phyloP scores from a whole-genome alignment of 2,797 vertebrate species.

The Serranus cabrilla region DNA sequence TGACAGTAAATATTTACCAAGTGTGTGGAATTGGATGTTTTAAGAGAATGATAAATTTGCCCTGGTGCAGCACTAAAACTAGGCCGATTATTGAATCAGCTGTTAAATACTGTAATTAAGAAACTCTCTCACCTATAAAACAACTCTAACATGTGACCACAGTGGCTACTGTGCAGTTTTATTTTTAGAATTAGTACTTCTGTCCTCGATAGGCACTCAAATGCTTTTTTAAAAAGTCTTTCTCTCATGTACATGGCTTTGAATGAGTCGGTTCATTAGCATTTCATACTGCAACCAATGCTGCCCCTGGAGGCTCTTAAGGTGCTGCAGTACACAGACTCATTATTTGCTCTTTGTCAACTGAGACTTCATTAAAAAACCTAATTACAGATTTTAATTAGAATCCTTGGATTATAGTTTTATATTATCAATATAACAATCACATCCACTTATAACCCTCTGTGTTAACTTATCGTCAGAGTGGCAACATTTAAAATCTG shows the following conservation, averaged over 20 bases:
- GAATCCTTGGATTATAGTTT: constrained; percentile 77
- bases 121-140: background rate
- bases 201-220: constrained; percentile 4
- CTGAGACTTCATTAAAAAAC: constrained; percentile 80
- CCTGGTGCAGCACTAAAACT: background rate
- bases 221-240: constrained; percentile 10
- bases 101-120: background rate
- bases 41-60: background rate
- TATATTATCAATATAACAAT: constrained; percentile 73
- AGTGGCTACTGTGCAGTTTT: background rate
- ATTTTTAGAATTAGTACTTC: constrained; percentile 6
- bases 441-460: constrained; percentile 56
- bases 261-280: constrained; percentile 78
- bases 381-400: constrained; percentile 85
- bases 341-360: constrained; percentile 82
- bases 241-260: constrained; percentile 46
- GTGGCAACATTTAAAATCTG: constrained; percentile 34
- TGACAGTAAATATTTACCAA: constrained; percentile 16
- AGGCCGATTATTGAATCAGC: background rate
- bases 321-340: constrained; percentile 71
- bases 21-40: background rate
- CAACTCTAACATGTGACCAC: background rate
- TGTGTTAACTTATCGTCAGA: constrained; percentile 47
- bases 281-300: constrained; percentile 72
- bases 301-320: constrained; percentile 71